Conservation (phyloP, 1,140 invertebrate genomes). For the Anoplolepis gracilipes region DNA sequence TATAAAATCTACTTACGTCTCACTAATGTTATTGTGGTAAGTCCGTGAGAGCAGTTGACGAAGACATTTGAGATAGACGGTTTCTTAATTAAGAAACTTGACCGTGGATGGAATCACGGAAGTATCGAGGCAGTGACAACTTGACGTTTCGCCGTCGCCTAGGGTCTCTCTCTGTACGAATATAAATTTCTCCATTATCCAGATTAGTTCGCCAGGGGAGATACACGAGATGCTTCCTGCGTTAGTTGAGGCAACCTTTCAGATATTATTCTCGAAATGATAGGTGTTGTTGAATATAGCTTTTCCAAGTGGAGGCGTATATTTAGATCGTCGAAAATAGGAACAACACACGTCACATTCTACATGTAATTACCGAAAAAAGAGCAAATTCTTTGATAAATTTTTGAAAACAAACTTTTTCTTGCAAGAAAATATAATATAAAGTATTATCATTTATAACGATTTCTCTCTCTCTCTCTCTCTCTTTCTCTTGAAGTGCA, state of each 20-base stretch:
- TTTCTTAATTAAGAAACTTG: slow-evolving; percentile 77
- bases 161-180: slow-evolving; percentile 58
- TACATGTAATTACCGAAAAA: background rate
- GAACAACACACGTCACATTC: background rate
- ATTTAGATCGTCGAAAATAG: background rate
- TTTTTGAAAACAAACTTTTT: background rate
- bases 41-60: background rate
- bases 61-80: slow-evolving; percentile 30
- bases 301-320: background rate
- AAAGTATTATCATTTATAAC: background rate
- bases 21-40: background rate
- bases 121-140: slow-evolving; percentile 53
- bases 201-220: slow-evolving; percentile 71
- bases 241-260: slow-evolving; percentile 26
- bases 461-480: background rate
- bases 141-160: slow-evolving; percentile 64
- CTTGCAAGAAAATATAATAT: background rate
- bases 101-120: slow-evolving; percentile 46
- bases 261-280: slow-evolving; percentile 25
- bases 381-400: background rate
- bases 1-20: background rate
- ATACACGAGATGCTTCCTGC: slow-evolving; percentile 1
- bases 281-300: background rate
- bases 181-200: slow-evolving; percentile 79
- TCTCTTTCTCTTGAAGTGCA: too few relatives aligned